A percentile compares a stretch with the other conserved stretches of the same genome.
Conservation (phyloP, 2,113 vertebrate genomes). For the Emydura subglobosa region DNA sequence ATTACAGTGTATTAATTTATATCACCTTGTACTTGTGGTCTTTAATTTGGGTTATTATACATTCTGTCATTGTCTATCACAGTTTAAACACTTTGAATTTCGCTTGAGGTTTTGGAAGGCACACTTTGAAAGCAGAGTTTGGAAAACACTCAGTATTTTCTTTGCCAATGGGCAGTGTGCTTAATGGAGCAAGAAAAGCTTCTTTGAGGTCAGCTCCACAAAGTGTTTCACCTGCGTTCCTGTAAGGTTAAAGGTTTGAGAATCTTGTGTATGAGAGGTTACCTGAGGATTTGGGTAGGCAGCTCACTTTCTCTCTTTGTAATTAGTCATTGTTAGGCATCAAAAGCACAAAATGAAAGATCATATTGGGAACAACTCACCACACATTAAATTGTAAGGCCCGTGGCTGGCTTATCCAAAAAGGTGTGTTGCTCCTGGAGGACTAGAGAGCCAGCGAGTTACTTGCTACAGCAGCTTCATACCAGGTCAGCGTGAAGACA, state of each 20-base stretch:
- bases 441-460: neutral
- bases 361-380: neutral
- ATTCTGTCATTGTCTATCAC: neutral
- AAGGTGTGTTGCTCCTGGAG: neutral
- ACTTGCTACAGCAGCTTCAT: neutral
- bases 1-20: neutral
- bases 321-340: neutral
- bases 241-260: neutral
- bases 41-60: conserved; percentile 29
- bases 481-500: neutral
- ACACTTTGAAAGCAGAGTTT: conserved; percentile 55
- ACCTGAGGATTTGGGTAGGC: neutral
- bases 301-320: neutral
- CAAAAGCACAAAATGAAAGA: neutral
- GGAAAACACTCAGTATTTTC: conserved; percentile 48
- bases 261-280: neutral
- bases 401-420: neutral
- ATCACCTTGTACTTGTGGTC: neutral
- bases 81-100: conserved; percentile 41
- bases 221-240: neutral
- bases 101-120: conserved; percentile 32
- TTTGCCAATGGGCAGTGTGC: conserved; percentile 32
- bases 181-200: conserved; percentile 42
- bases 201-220: conserved; percentile 40
- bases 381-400: neutral